A percentile compares a stretch with the other conserved stretches of the same genome.
Evolutionary conservation across 2,113 vertebrate genomes (phyloP).

Genomic region (Urocynchramus pylzowi): DNA sequence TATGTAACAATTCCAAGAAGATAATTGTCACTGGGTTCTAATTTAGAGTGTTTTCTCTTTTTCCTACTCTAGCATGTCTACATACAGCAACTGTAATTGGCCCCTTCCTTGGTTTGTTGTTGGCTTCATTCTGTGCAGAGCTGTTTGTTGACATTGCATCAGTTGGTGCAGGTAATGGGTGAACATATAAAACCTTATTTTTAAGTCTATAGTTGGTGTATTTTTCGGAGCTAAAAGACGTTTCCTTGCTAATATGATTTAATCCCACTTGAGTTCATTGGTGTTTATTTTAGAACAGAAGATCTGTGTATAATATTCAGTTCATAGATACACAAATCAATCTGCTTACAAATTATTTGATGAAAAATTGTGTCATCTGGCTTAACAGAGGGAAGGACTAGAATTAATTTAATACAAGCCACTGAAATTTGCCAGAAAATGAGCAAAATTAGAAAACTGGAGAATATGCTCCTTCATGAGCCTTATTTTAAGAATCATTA

Average conservation of each 20-base stretch:
- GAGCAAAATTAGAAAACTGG: background rate
- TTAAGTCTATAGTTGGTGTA: background rate
- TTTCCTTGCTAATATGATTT: background rate
- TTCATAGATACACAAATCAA: background rate
- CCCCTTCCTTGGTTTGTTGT: conserved; percentile 85
- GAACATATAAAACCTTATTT: background rate
- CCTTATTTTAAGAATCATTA: background rate
- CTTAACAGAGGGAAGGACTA: background rate
- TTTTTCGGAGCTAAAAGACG: background rate
- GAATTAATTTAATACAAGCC: background rate
- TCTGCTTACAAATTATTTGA: background rate
- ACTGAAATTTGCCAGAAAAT: background rate
- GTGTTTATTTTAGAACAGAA: background rate
- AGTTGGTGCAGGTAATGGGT: conserved; percentile 81
- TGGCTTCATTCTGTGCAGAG: conserved; percentile 86
- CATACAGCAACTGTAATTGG: conserved; percentile 85
- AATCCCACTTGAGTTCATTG: background rate
- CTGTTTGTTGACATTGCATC: conserved; percentile 89
- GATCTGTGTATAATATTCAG: background rate
- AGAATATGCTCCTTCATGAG: background rate
- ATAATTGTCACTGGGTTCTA: background rate
- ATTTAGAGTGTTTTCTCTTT: background rate
- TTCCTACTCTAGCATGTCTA: conserved; percentile 76
- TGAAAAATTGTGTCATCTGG: background rate
- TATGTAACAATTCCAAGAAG: background rate